Evolutionary conservation across 1,140 invertebrate species (phyloP).

Genomic region (Pinna nobilis): DNA sequence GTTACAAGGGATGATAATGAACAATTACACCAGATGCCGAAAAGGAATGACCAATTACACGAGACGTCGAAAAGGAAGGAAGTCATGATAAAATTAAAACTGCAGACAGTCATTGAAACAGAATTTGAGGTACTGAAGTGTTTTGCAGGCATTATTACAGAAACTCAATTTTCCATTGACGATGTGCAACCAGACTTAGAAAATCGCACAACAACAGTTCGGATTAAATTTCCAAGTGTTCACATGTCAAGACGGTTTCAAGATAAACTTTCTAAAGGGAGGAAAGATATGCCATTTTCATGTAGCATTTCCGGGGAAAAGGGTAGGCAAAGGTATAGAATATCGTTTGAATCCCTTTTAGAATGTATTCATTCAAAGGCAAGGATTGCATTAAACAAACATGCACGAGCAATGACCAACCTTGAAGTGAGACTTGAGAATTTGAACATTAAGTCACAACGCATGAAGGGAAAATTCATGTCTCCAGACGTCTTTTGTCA

Average conservation of each 20-base stretch:
- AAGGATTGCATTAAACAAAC: neutral
- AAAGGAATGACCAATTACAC: too few relatives aligned
- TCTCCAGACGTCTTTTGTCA: neutral
- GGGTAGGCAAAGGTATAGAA: neutral
- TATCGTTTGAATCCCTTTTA: neutral
- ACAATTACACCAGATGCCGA: too few relatives aligned
- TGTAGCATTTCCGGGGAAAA: neutral
- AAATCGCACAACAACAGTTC: neutral
- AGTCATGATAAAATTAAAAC: neutral
- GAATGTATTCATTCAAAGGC: neutral
- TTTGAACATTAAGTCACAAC: neutral
- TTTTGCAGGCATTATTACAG: neutral
- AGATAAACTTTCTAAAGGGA: neutral
- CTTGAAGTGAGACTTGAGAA: neutral
- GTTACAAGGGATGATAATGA: too few relatives aligned
- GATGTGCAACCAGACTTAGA: neutral
- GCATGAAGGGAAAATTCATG: neutral
- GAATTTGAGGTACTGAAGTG: neutral
- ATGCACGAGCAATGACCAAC: neutral
- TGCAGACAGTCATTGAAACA: neutral
- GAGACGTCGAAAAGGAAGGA: neutral
- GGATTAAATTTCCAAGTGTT: neutral
- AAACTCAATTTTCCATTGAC: neutral
- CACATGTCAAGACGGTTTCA: neutral
- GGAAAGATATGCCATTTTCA: neutral